Evolutionary conservation across 2,113 vertebrate species (phyloP), one percentile per base, ranked within the genome.

Genomic region (Centrocercus urophasianus): DNA sequence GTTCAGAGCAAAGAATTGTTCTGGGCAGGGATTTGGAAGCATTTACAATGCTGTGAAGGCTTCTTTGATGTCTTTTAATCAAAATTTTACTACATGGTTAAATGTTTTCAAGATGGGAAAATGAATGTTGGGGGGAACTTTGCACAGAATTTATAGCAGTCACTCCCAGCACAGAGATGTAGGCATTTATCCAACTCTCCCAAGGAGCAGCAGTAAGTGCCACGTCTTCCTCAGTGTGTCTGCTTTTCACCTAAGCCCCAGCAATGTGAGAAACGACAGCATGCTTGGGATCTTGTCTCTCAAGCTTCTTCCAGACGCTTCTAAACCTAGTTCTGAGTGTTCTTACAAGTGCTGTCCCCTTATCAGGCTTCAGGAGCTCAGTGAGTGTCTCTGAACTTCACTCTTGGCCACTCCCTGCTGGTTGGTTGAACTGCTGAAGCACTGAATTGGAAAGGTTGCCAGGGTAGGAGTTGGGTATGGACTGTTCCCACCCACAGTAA

Each of bases 71-170:
- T 43, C 13, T 70, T 52, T 85, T 24, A 82, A 88, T 40, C 0
- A 3, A 84, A 65, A 79, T 2, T 10, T 54, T 54, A 54, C 52
- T 54, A 30, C 52, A 30, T 82, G 16, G 22, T 28, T 38, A 15
- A 28, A 3, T 7, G 13, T 76, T 82, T 87, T 13, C 27, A 81
- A 57, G 73, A 30, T 4, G 13, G 13, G 40, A 27, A 81, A 82
- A 50, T 1, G 3, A 4, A 12, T 3, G 21, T 4, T 7, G 14
- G 6, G 18, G 47, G 11, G 28, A 13, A 10, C 3, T 69, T 40
- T 64, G 19, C 21, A 0, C 5, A 15, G 2, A 74, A 66, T 4
- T 32, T 34, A 13, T 2, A 32, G 20, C 5, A 6, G 15, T 87
- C 2, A 0, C 10, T 60, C 18, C 28, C 50, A 38, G 25, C 34